Evolutionary conservation across 1,140 invertebrate genomes (phyloP), one percentile per base, ranked within the genome.

Genomic region (Pseudachorutes palmiensis): DNA sequence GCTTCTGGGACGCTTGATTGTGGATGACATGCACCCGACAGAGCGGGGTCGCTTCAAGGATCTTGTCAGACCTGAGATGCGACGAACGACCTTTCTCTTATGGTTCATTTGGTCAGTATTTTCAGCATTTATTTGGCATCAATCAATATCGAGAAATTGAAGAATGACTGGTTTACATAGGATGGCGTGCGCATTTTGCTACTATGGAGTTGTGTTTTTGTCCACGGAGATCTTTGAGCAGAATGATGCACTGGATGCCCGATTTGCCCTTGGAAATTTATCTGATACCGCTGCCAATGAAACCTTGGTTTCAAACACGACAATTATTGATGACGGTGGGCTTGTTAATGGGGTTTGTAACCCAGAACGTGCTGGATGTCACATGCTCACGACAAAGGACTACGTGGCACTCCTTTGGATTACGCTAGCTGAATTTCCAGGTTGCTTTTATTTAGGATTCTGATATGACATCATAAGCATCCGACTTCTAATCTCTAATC

Each of bases 401-500:
- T 97, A 97, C 75, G 89, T 93, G 78, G 91, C 96, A 79, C 79
- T 97, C 9, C 78, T 97, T 24, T 97, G 92, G 91, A 97, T 93
- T 26, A 96, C 94, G 0, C 78, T 97, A 16, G 92, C 94, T 0
- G 94, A 97, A 81, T 97, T 97, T 80, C 94, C 94, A 41, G 91
- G 91, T 86, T 76, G 9, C 24, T 55, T 55, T 55, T 55, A 16
- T 19, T 19, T 14, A 14, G 9, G 12, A 16, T 55, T 55, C 12
- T 16, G 12, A 55, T 19, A 55, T 19, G 5, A 55, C 5, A 19
- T 24, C 51, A 24, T 19, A 55, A 55, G 24, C 12, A 55, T 55
- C 19, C 36, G 36, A 55, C 9, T 14, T 55, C 5, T 5, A 55
- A 26, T 26, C 12, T 19, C 12, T 14, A 9, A 55, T 14, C 12